Conservation (phyloP, 2,797 vertebrate species). For the Thamnophis elegans region DNA sequence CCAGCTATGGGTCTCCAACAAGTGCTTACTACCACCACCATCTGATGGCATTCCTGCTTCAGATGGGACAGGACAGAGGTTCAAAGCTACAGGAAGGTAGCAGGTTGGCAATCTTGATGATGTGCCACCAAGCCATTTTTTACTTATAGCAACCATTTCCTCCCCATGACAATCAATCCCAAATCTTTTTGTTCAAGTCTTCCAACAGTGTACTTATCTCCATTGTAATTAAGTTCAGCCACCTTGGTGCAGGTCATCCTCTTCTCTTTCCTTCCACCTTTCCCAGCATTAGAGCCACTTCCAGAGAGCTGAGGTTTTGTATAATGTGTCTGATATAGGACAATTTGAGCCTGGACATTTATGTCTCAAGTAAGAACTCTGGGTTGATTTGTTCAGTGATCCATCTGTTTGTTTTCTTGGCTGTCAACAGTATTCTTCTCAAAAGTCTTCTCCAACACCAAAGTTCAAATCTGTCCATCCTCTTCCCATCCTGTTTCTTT, state of each 20-base stretch:
- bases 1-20: not conserved
- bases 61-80: not conserved
- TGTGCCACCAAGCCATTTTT: not conserved
- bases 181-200: not conserved
- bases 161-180: not conserved
- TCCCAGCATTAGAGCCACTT: not conserved
- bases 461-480: not conserved
- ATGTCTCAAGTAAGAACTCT: not conserved
- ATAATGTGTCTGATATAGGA: not conserved
- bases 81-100: not conserved
- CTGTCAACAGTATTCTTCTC: not conserved
- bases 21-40: not conserved
- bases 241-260: not conserved
- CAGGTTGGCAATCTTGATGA: not conserved
- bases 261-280: not conserved
- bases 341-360: not conserved
- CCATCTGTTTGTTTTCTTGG: not conserved
- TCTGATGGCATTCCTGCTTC: not conserved
- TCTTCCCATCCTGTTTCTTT: not conserved
- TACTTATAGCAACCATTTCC: not conserved
- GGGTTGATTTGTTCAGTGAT: not conserved
- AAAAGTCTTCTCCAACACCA: not conserved
- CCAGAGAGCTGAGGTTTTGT: not conserved
- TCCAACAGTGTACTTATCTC: not conserved
- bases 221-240: not conserved